Base-by-base conservation (phyloP, 2,113 vertebrate genomes). In the Rana temporaria region DNA sequence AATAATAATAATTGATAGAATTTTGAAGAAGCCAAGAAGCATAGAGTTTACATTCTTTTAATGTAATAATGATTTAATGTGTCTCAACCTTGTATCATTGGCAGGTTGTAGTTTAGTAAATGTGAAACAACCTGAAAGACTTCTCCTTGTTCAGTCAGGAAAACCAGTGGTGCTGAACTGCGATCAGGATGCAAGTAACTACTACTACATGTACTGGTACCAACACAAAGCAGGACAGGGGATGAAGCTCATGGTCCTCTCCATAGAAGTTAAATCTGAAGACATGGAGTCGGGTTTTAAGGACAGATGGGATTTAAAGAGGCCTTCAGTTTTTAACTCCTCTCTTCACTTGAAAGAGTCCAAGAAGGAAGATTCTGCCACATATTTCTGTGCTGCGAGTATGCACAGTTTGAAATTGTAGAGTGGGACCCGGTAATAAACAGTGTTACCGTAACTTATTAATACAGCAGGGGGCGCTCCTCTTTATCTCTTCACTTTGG, bases 351-450 rank as follows among this genome's bases (percentile, higher is more conserved):
- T 66, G 3, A 56, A 6, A 5, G 4, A 19, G 4, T 11, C 19
- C 0, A 12, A 15, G 52, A 18, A 0, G 4, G 15, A 56, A 8
- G 52, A 82, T 17, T 4, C 30, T 0, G 80, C 80, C 15, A 48
- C 74, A n/a, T 82, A 82, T 59, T 82, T 57, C 80, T 82, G 80
- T 59, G 70, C 80, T 24, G 42, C 34, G 14, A 82, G 80, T 20
- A 59, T 63, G n/a, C 80, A 82, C 80, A 82, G 80, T 19, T 6
- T 38, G 38, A 38, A 4, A 82, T 17, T 8, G 22, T 18, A 0
- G 32, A 34, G 57, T n/a, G 24, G 8, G 20, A 26, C 32, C 1
- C 18, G 53, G 53, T 26, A 73, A 48, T 62, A 63, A 76, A 30
- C 32, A 24, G 57, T 38, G 34, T 6, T 2, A 5, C 34, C 6